A percentile compares a stretch with the other conserved stretches of the same genome.
Evolutionary conservation across 2,797 vertebrate genomes (phyloP).

Genomic region (Hydrolagus colliei): DNA sequence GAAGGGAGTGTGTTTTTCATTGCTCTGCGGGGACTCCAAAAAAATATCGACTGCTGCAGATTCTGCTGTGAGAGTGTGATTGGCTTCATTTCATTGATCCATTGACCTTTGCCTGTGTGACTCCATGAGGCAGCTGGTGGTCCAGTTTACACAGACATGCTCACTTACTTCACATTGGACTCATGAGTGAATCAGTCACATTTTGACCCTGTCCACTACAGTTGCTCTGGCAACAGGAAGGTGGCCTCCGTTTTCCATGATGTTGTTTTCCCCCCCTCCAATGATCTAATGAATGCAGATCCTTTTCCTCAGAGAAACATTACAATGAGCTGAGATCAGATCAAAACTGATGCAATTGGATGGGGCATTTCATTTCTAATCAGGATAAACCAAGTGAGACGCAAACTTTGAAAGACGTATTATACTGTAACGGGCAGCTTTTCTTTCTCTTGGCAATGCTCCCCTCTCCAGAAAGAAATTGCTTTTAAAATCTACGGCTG

Average conservation of each 20-base stretch:
- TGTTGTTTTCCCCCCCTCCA: background rate
- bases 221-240: background rate
- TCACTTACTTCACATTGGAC: background rate
- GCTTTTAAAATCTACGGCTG: too few relatives aligned
- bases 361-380: background rate
- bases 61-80: background rate
- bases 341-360: background rate
- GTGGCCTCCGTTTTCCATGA: background rate
- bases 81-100: background rate
- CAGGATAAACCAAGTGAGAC: background rate
- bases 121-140: background rate
- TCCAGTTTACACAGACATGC: background rate
- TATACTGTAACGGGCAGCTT: background rate
- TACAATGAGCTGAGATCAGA: background rate
- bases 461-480: too few relatives aligned
- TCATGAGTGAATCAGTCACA: constrained; percentile 1
- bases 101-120: background rate
- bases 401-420: background rate
- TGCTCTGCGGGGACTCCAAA: background rate
- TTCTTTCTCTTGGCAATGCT: too few relatives aligned
- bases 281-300: background rate
- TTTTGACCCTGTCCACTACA: background rate
- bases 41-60: background rate
- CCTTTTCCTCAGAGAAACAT: background rate
- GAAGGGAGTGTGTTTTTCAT: background rate